These are phyloP conservation scores for Microcebus murinus DNA, from an alignment of 2,113 vertebrate genomes.

Conservation along the genomic window DNA sequence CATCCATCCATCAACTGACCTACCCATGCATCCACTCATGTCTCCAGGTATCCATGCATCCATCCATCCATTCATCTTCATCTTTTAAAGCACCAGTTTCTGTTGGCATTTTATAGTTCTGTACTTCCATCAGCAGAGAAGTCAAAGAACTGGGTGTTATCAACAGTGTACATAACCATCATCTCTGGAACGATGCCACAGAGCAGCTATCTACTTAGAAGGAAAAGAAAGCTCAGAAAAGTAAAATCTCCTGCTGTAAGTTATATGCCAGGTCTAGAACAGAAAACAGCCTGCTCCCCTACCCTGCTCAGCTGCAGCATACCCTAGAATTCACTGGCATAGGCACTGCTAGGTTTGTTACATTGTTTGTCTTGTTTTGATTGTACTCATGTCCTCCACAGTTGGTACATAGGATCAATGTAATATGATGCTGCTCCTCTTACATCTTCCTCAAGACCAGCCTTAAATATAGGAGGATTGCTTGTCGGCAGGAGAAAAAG, in stretches of 20 bases:
- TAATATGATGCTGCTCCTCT: neutral
- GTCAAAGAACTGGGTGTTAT: neutral
- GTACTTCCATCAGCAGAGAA: neutral
- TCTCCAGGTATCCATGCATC: neutral
- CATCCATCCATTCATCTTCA: neutral
- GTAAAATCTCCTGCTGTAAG: neutral
- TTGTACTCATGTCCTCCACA: neutral
- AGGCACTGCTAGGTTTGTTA: neutral
- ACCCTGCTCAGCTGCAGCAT: neutral
- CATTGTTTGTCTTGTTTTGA: neutral
- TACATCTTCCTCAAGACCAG: conserved; percentile 50
- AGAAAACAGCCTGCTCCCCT: neutral
- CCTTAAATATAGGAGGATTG: conserved; percentile 5
- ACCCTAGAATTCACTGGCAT: neutral
- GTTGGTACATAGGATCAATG: neutral
- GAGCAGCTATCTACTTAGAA: neutral
- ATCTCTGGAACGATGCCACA: neutral
- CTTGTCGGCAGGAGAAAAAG: neutral
- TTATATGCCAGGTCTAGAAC: neutral
- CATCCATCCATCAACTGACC: too few relatives aligned
- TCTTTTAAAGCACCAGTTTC: neutral
- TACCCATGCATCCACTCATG: too few relatives aligned
- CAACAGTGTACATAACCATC: neutral
- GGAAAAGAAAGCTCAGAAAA: conserved; percentile 8
- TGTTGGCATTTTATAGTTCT: neutral